These are phyloP conservation scores for Molanna angustata DNA, from an alignment of 2,888 invertebrate genomes.

Conservation along the genomic window DNA sequence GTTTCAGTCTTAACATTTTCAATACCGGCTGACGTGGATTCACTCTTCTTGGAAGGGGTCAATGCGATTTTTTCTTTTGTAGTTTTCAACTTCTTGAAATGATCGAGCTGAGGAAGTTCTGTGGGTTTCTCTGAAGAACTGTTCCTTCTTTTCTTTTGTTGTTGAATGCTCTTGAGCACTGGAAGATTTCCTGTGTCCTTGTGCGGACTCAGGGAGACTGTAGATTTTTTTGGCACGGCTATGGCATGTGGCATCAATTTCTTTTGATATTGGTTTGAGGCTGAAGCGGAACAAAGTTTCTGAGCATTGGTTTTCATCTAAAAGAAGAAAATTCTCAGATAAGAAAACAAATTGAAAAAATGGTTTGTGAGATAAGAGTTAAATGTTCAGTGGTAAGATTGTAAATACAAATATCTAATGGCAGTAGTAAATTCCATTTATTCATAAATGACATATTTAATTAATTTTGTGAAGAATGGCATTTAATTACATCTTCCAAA, in stretches of 20 bases:
- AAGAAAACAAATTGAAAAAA: too few relatives aligned
- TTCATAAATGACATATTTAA: too few relatives aligned
- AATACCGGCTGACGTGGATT: slow-evolving; percentile 14
- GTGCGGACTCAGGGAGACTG: slow-evolving; percentile 6
- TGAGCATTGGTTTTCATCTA: slow-evolving; percentile 16
- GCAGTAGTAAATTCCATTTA: too few relatives aligned
- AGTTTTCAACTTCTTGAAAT: slow-evolving; percentile 46
- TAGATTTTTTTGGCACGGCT: slow-evolving; percentile 15
- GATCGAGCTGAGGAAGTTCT: slow-evolving; percentile 15
- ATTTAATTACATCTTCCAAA: too few relatives aligned
- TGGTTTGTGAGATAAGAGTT: too few relatives aligned
- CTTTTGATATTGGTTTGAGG: slow-evolving; percentile 8
- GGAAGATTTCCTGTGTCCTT: slow-evolving; percentile 2
- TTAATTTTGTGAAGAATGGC: too few relatives aligned
- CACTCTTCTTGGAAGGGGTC: slow-evolving; percentile 35
- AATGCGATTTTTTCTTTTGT: slow-evolving; percentile 44
- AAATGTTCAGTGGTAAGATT: too few relatives aligned
- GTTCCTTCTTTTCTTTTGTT: slow-evolving; percentile 47
- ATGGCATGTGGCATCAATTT: slow-evolving; percentile 7
- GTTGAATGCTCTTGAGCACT: slow-evolving; percentile 9
- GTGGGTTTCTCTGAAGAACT: slow-evolving; percentile 45
- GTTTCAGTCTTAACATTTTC: slow-evolving; percentile 14
- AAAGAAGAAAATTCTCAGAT: too few relatives aligned
- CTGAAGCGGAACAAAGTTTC: slow-evolving; percentile 6
- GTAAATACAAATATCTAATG: too few relatives aligned